A percentile compares a stretch with the other conserved stretches of the same genome.
These are phyloP conservation scores for Halocynthia aurantium DNA, from an alignment of 23 tunicate species.

Conservation along the genomic window DNA sequence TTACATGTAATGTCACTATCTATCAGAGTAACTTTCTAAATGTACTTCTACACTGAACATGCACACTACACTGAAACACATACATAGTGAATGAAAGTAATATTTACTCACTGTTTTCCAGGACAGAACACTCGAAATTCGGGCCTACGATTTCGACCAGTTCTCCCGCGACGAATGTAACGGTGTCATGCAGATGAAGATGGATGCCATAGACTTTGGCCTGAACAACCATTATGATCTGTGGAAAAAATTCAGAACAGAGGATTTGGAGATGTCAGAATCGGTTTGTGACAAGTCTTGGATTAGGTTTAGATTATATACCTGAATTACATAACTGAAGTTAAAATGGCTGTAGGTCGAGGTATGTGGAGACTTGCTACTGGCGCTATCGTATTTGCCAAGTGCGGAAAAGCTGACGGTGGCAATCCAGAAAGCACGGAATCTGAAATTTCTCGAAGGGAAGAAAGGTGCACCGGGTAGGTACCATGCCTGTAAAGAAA, in stretches of 20 bases:
- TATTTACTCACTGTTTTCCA: constrained; percentile 4
- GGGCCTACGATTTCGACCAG: constrained; percentile 41
- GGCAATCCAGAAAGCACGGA: constrained; percentile 57
- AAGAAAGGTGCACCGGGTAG: constrained; percentile 35
- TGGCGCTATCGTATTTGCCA: constrained; percentile 43
- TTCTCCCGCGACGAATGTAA: constrained; percentile 62
- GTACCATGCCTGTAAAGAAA: background rate
- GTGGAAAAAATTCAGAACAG: constrained; percentile 16
- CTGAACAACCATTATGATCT: constrained; percentile 30
- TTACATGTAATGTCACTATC: too few species aligned
- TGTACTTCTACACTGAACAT: background rate
- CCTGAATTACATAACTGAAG: background rate
- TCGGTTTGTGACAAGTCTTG: background rate
- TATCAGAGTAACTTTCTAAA: background rate
- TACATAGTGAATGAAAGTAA: background rate
- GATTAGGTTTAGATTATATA: background rate
- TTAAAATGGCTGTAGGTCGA: constrained; percentile 7
- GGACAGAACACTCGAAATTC: constrained; percentile 35
- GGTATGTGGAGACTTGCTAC: constrained; percentile 40
- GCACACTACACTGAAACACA: background rate
- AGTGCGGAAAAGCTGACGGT: constrained; percentile 64
- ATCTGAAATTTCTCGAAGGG: constrained; percentile 19
- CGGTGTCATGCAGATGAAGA: constrained; percentile 28
- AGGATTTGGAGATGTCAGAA: background rate
- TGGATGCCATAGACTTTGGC: constrained; percentile 48